These are phyloP conservation scores for Hippocampus abdominalis DNA, from an alignment of 2,113 vertebrate species.

Conservation along the genomic window DNA sequence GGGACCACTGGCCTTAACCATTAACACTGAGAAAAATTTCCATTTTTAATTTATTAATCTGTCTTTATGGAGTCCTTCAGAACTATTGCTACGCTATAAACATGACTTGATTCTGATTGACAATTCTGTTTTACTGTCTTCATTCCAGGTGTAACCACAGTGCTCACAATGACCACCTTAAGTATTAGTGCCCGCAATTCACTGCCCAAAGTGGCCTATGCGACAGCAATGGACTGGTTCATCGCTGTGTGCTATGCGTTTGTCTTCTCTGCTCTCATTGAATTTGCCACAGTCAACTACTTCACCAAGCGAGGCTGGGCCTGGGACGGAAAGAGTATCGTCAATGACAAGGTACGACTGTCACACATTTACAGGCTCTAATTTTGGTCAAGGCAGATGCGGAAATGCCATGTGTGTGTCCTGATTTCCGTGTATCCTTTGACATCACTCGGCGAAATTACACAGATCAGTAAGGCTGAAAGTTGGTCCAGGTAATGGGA, in stretches of 20 bases:
- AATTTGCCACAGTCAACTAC: conserved; percentile 96
- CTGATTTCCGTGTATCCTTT: too few species aligned
- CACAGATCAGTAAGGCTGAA: too few species aligned
- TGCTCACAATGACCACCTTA: conserved; percentile 92
- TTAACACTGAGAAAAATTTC: too few species aligned
- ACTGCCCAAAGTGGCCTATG: conserved; percentile 92
- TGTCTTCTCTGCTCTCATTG: conserved; percentile 93
- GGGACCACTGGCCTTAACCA: too few species aligned
- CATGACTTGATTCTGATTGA: too few species aligned
- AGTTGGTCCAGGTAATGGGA: too few species aligned
- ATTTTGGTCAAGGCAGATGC: too few species aligned
- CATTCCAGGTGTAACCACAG: conserved; percentile 86
- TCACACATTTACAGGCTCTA: background rate
- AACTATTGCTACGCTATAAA: too few species aligned
- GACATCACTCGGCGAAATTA: too few species aligned
- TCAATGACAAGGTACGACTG: conserved; percentile 66
- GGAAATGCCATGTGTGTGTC: too few species aligned
- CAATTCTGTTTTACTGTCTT: background rate
- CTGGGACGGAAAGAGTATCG: conserved; percentile 92
- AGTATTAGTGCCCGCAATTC: conserved; percentile 94
- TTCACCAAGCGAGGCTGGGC: conserved; percentile 97
- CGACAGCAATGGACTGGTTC: conserved; percentile 98
- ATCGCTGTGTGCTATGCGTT: conserved; percentile 96
- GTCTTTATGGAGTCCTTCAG: too few species aligned
- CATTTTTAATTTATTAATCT: too few species aligned